These are phyloP conservation scores for Flexamia atlantica DNA, from an alignment of 2,888 invertebrate genomes.

Conservation along the genomic window DNA sequence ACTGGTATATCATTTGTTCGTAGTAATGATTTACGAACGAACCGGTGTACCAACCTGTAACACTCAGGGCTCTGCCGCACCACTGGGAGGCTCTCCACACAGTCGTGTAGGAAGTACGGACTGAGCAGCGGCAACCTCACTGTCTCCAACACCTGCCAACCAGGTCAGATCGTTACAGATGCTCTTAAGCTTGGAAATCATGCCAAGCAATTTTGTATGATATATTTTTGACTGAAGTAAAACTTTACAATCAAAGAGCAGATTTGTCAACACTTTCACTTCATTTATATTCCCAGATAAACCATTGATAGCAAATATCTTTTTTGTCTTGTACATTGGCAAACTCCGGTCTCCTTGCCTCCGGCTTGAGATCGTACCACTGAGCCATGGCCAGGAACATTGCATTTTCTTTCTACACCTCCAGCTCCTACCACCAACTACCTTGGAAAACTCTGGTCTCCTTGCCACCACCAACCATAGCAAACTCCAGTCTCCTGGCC, in stretches of 20 bases:
- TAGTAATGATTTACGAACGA: no score
- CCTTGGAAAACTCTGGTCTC: conserved; percentile 73
- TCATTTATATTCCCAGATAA: no score
- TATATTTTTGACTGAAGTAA: no score
- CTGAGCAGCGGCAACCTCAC: conserved; percentile 75
- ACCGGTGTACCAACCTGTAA: conserved; percentile 69
- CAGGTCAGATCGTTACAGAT: no score
- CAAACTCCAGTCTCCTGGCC: conserved; percentile 72
- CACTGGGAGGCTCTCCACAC: conserved; percentile 73
- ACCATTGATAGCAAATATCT: no score
- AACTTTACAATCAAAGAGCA: no score
- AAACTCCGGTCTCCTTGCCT: conserved; percentile 72
- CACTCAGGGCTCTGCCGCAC: conserved; percentile 73
- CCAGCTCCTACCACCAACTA: conserved; percentile 73
- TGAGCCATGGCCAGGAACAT: conserved; percentile 75
- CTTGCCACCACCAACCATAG: conserved; percentile 72
- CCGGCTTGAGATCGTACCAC: conserved; percentile 74
- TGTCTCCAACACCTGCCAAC: conserved; percentile 73
- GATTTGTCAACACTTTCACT: no score
- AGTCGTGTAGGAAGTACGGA: conserved; percentile 76
- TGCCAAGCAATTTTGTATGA: no score
- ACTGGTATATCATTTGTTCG: no score
- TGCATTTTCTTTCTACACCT: conserved; percentile 75
- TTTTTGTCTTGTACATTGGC: no score
- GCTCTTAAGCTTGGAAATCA: no score